Percentiles rank a stretch among this genome's conserved stretches.
These are phyloP conservation scores for Pardosa pseudoannulata DNA, from an alignment of 2,888 invertebrate genomes.

Conservation along the genomic window DNA sequence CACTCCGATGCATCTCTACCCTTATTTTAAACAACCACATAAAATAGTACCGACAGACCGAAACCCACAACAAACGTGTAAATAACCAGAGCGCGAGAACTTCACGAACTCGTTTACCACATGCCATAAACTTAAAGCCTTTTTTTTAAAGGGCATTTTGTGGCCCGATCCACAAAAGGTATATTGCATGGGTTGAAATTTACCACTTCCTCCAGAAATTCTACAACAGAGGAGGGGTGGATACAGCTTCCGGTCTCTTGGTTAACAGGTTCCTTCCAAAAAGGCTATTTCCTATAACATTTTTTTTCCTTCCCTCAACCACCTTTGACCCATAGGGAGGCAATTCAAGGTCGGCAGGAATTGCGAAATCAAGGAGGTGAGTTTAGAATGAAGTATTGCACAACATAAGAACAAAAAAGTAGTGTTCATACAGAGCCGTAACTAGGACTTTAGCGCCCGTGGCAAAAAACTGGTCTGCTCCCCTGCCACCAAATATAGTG, in stretches of 20 bases:
- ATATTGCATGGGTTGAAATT: conserved; percentile 42
- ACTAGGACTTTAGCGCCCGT: no score
- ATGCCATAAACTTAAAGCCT: conserved; percentile 9
- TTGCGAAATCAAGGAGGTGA: no score
- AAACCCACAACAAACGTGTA: background rate
- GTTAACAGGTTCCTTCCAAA: conserved; percentile 31
- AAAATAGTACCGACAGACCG: background rate
- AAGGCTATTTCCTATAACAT: conserved; percentile 36
- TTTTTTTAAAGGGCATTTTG: background rate
- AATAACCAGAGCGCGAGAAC: background rate
- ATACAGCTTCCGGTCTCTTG: conserved; percentile 47
- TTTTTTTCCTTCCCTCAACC: background rate
- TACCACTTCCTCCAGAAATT: conserved; percentile 51
- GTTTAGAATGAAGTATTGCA: no score
- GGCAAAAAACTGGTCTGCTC: no score
- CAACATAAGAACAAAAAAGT: no score
- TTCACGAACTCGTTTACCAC: background rate
- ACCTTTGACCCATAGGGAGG: conserved; percentile 10
- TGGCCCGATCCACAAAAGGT: conserved; percentile 24
- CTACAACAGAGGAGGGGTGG: conserved; percentile 2
- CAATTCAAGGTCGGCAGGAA: background rate
- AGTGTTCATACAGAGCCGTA: no score
- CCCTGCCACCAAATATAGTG: no score
- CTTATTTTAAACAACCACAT: background rate
- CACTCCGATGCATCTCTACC: background rate